Conservation (phyloP, 2,797 vertebrate genomes). For the Molossus alvarezi region DNA sequence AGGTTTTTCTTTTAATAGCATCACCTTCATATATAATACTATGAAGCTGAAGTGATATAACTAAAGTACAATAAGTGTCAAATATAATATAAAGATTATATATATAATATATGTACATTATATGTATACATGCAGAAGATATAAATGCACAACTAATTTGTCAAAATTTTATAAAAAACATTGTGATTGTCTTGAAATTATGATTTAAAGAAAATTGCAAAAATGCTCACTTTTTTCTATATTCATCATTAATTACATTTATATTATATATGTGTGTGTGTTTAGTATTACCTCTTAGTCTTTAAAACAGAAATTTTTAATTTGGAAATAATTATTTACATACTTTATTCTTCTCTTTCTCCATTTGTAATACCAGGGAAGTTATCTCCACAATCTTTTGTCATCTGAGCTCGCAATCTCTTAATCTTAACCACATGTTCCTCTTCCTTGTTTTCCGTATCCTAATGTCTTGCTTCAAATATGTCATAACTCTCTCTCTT, state of each 20-base stretch:
- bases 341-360: not conserved
- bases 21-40: not conserved
- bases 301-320: conserved; percentile 18
- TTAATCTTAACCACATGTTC: no score
- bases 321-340: not conserved
- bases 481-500: no score
- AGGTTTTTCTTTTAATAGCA: not conserved
- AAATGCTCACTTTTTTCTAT: not conserved
- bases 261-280: not conserved
- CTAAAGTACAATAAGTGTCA: not conserved
- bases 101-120: not conserved
- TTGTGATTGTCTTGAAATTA: not conserved
- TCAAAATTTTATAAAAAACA: not conserved
- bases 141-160: not conserved
- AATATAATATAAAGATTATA: not conserved
- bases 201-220: not conserved
- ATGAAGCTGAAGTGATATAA: not conserved
- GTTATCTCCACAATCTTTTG: no score
- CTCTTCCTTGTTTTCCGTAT: no score
- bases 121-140: not conserved
- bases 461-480: no score
- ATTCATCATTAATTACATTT: not conserved
- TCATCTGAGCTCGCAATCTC: no score
- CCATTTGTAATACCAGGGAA: no score
- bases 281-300: not conserved